Evolutionary conservation across 1,140 invertebrate species (phyloP).

Genomic region (Penaeus chinensis): DNA sequence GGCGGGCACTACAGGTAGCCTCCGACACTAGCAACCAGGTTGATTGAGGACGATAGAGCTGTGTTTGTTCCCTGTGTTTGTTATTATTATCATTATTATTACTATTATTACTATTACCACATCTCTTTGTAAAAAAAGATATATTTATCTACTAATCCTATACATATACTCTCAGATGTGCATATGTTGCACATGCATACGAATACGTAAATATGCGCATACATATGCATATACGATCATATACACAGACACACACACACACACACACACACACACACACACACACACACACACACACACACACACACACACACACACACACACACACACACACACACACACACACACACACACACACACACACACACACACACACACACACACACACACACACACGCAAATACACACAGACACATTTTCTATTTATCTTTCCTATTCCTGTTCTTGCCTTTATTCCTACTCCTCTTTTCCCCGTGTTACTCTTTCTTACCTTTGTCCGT

Average conservation of each 20-base stretch:
- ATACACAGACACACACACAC: constrained; percentile 1
- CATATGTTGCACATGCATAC: not conserved
- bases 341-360: too few relatives aligned
- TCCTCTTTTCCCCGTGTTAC: not conserved
- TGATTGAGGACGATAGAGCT: constrained; percentile 58
- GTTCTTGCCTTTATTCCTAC: not conserved
- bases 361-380: too few relatives aligned
- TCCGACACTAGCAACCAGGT: constrained; percentile 57
- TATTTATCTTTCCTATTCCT: constrained; percentile 1
- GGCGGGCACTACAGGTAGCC: constrained; percentile 83
- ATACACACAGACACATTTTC: not conserved
- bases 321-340: too few relatives aligned
- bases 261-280: too few relatives aligned
- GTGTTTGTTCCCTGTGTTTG: constrained; percentile 43
- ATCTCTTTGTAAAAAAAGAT: not conserved
- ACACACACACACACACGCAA: not conserved
- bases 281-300: too few relatives aligned
- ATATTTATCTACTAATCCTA: not conserved
- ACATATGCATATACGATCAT: constrained; percentile 28
- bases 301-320: too few relatives aligned
- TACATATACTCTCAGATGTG: not conserved
- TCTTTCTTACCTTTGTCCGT: too few relatives aligned
- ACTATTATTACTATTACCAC: constrained; percentile 1
- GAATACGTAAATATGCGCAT: not conserved
- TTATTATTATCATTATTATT: constrained; percentile 29